A percentile compares a stretch with the other conserved stretches of the same genome.
Evolutionary conservation across 2,113 vertebrate genomes (phyloP).

Genomic region (Salvelinus fontinalis): DNA sequence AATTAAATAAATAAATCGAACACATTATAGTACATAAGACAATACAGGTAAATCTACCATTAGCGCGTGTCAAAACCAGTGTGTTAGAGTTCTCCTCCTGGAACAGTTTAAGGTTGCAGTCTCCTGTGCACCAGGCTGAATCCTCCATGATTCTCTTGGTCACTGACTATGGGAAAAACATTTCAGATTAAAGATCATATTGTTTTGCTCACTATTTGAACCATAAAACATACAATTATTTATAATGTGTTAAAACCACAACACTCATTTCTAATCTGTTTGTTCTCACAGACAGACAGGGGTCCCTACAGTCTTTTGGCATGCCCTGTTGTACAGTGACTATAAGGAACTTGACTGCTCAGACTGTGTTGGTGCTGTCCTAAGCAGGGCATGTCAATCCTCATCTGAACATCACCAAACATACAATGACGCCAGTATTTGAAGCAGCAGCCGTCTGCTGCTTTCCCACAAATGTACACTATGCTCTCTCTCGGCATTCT

Average conservation of each 20-base stretch:
- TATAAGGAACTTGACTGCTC: background rate
- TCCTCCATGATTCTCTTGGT: constrained; percentile 22
- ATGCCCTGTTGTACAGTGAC: background rate
- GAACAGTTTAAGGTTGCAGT: constrained; percentile 51
- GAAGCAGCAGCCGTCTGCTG: background rate
- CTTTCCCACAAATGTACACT: background rate
- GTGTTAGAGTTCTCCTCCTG: constrained; percentile 31
- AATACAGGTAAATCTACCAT: constrained; percentile 39
- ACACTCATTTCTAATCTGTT: background rate
- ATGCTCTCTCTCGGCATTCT: background rate
- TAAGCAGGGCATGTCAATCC: background rate
- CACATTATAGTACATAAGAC: background rate
- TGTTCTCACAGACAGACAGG: background rate
- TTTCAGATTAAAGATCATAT: background rate
- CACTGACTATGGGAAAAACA: constrained; percentile 33
- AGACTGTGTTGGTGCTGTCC: background rate
- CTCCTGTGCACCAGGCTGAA: constrained; percentile 9
- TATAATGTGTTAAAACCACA: background rate
- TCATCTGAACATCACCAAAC: background rate
- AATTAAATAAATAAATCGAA: accelerated
- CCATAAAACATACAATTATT: background rate
- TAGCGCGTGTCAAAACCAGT: background rate
- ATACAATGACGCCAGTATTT: background rate
- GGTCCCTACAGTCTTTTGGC: background rate
- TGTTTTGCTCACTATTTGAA: background rate